Percentiles rank a stretch among this genome's conserved stretches.
Conservation (phyloP, 2,797 vertebrate genomes). For the Champsocephalus gunnari region DNA sequence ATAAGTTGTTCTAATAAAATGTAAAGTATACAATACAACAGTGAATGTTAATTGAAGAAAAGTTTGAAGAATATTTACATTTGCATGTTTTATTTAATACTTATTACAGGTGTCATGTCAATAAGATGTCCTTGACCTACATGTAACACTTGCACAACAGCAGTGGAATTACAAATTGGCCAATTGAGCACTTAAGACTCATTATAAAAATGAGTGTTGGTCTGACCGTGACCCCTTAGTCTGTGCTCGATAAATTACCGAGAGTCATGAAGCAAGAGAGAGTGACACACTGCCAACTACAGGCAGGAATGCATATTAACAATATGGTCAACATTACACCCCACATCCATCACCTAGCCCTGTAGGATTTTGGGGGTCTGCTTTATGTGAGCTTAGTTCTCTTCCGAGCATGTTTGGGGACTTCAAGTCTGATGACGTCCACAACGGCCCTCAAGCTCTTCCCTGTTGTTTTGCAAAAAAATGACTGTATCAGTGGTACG, state of each 20-base stretch:
- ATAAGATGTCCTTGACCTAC: constrained; percentile 60
- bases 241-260: constrained; percentile 56
- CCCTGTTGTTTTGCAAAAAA: constrained; percentile 69
- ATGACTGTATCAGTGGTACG: constrained; percentile 73
- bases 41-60: not conserved
- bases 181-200: constrained; percentile 62
- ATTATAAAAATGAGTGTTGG: constrained; percentile 64
- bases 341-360: constrained; percentile 64
- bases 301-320: constrained; percentile 73
- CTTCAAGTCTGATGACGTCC: constrained; percentile 56
- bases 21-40: not conserved
- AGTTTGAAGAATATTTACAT: not conserved
- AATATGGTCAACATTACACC: constrained; percentile 57
- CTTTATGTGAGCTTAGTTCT: constrained; percentile 64
- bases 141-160: constrained; percentile 30
- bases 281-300: constrained; percentile 72
- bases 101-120: constrained; percentile 32
- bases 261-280: constrained; percentile 32
- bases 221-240: constrained; percentile 64
- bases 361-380: constrained; percentile 53
- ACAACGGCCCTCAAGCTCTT: constrained; percentile 50
- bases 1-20: constrained; percentile 4
- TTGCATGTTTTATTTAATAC: constrained; percentile 24
- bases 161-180: constrained; percentile 56
- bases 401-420: constrained; percentile 53